Conservation (phyloP, 2,797 vertebrate genomes). For the Zalophus californianus region DNA sequence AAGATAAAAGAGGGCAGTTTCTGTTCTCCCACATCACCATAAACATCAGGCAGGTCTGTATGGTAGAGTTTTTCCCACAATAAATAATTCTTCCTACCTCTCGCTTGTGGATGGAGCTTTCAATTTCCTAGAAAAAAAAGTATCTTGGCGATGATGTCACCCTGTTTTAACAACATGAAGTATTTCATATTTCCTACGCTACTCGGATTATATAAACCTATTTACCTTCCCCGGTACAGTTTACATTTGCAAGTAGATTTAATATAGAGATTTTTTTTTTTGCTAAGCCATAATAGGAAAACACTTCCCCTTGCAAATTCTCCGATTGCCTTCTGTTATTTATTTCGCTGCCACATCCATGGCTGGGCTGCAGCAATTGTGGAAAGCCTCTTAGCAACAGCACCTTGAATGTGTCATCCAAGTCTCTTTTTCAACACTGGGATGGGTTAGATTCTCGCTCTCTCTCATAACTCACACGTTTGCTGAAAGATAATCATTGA, state of each 20-base stretch:
- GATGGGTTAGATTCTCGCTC: slow-evolving; percentile 69
- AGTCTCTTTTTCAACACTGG: slow-evolving; percentile 80
- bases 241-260: slow-evolving; percentile 81
- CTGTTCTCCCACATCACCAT: slow-evolving; percentile 17
- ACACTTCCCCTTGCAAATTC: slow-evolving; percentile 83
- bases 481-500: slow-evolving; percentile 83
- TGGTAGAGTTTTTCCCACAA: not conserved
- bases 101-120: slow-evolving; percentile 42
- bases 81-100: slow-evolving; percentile 51
- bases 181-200: slow-evolving; percentile 76
- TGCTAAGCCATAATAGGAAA: slow-evolving; percentile 80
- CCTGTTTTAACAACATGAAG: slow-evolving; percentile 58
- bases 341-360: slow-evolving; percentile 80
- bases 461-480: slow-evolving; percentile 80
- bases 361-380: slow-evolving; percentile 73
- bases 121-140: slow-evolving; percentile 67
- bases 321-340: slow-evolving; percentile 80
- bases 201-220: slow-evolving; percentile 78
- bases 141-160: slow-evolving; percentile 71
- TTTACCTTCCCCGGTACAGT: slow-evolving; percentile 74
- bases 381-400: slow-evolving; percentile 77
- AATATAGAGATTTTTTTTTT: slow-evolving; percentile 60
- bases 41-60: not conserved
- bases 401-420: slow-evolving; percentile 81
- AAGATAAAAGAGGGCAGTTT: slow-evolving; percentile 57